phyloP scores from a whole-genome alignment of 1,140 invertebrate species.

The Thaumatotibia leucotreta region DNA sequence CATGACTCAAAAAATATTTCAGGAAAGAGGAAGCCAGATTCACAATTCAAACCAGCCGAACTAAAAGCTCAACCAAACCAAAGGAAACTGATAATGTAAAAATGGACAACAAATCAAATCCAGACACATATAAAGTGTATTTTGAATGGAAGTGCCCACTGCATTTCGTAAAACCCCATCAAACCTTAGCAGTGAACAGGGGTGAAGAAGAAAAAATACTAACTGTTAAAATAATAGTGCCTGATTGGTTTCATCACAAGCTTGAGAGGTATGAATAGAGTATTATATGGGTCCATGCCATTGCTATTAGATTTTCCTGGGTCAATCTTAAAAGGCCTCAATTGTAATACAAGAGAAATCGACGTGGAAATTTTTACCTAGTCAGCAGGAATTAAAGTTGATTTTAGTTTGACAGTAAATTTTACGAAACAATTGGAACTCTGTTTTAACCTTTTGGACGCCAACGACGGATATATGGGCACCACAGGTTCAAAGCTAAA shows the following conservation, averaged over 20 bases:
- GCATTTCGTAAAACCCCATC: constrained; percentile 85
- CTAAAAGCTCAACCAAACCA: constrained; percentile 60
- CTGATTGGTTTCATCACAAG: constrained; percentile 80
- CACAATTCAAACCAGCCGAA: constrained; percentile 68
- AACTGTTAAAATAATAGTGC: constrained; percentile 84
- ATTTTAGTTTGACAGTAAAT: too few species aligned
- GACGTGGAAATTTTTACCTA: too few species aligned
- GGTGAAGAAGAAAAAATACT: constrained; percentile 89
- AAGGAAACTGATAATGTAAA: constrained; percentile 57
- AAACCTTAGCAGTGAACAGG: constrained; percentile 90
- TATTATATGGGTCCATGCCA: too few species aligned
- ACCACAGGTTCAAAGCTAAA: too few species aligned
- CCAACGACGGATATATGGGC: too few species aligned
- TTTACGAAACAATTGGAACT: too few species aligned
- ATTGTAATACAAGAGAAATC: too few species aligned
- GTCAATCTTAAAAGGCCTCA: too few species aligned
- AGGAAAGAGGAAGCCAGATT: constrained; percentile 68
- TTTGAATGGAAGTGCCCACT: constrained; percentile 83
- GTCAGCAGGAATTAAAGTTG: too few species aligned
- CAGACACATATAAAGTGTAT: constrained; percentile 88
- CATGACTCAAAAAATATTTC: too few species aligned
- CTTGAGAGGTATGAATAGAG: constrained; percentile 74
- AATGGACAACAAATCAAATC: constrained; percentile 65
- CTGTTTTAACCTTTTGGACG: too few species aligned
- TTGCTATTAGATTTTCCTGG: too few species aligned